These are phyloP conservation scores for Typhlichthys subterraneus DNA, from an alignment of 2,797 vertebrate species.

Conservation along the genomic window DNA sequence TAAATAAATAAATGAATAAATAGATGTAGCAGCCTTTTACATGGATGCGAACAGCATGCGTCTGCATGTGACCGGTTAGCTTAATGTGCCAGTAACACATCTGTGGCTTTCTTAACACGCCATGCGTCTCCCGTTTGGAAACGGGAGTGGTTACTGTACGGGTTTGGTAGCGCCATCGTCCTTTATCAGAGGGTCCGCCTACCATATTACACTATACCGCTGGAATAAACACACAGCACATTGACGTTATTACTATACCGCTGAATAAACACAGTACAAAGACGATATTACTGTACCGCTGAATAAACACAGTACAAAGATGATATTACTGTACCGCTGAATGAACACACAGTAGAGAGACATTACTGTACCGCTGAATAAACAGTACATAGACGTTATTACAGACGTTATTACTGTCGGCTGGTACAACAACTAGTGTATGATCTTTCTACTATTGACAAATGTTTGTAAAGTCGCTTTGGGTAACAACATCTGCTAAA, in stretches of 20 bases:
- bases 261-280: too few species aligned
- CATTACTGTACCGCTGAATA: too few species aligned
- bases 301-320: conserved; percentile 60
- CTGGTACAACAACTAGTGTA: too few species aligned
- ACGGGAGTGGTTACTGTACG: conserved; percentile 48
- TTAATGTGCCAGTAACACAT: conserved; percentile 30
- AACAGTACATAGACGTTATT: too few species aligned
- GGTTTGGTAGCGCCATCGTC: conserved; percentile 54
- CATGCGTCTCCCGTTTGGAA: conserved; percentile 60
- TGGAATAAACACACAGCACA: conserved; percentile 30
- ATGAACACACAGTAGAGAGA: too few species aligned
- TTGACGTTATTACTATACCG: neutral
- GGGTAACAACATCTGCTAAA: too few species aligned
- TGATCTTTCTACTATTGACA: too few species aligned
- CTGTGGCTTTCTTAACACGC: conserved; percentile 38
- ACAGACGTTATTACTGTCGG: too few species aligned
- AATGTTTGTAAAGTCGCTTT: too few species aligned
- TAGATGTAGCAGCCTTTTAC: neutral
- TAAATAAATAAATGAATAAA: neutral
- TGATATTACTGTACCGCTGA: neutral
- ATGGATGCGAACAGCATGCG: conserved; percentile 48
- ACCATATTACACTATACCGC: conserved; percentile 46
- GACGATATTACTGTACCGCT: too few species aligned
- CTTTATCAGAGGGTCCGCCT: conserved; percentile 59
- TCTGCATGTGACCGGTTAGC: conserved; percentile 55